Evolutionary conservation across 2,797 vertebrate genomes (phyloP), one percentile per base, ranked within the genome.

Genomic region (Gymnothorax reevesii): DNA sequence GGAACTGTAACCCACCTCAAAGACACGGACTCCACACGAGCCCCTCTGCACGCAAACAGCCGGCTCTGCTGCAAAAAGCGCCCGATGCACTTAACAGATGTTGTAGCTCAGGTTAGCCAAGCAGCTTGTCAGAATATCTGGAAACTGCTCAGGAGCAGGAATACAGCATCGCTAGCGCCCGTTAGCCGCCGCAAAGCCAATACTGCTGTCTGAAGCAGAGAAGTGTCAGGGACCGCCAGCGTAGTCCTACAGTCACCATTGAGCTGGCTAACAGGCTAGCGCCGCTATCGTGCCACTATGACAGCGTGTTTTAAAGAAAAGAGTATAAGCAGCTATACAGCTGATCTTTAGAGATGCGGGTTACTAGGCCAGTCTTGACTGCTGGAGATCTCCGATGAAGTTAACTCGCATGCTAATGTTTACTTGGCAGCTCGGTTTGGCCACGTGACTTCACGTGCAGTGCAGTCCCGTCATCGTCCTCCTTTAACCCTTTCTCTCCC

Each of bases 401-500:
- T 52, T 75, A 75, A 33, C 71, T 77, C 0, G 69, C 25, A 27
- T 49, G 12, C 73, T 71, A 69, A 87, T 88, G 88, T 89, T 87
- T 89, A 85, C 66, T 77, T 85, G 88, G 85, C 79, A 22, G 83
- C 42, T 5, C 33, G n/a, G 33, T n/a, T 52, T 52, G 25, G 71
- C 27, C 87, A 88, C 87, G 49, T 89, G 83, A 89, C 79, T 82
- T 9, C n/a, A 73, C 82, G 77, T 82, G 33, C 82, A 87, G 13
- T 15, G 15, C 0, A 2, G n/a, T 57, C 15, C 62, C 85, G 83
- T 87, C 83, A 84, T 25, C 33, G 15, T 60, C 85, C 64, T 22
- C 25, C 71, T 71, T 89, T 89, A 89, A 89, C 88, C n/a, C 83
- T 27, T 88, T 80, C 82, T 33, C 86, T 1, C 8, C 84, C 54